phyloP scores from a whole-genome alignment of 1,140 invertebrate species.

The Halesus radiatus region DNA sequence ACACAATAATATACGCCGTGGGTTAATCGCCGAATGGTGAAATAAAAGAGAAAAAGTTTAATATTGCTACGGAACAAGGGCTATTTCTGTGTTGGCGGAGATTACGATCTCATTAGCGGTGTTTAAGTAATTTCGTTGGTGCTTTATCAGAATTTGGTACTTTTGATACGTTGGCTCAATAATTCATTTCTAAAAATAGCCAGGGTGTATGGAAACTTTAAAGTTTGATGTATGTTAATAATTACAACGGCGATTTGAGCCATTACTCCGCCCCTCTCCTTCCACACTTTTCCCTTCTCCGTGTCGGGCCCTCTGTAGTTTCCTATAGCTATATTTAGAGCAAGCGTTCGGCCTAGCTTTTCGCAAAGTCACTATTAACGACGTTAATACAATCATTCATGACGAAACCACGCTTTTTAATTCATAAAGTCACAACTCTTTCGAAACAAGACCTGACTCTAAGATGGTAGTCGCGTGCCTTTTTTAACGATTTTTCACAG shows the following conservation, averaged over 20 bases:
- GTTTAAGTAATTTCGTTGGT: slow-evolving; percentile 13
- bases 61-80: neutral
- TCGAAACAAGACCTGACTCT: too few relatives aligned
- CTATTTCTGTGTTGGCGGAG: slow-evolving; percentile 3
- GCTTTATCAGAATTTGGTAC: slow-evolving; percentile 11
- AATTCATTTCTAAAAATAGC: slow-evolving; percentile 31
- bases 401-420: too few relatives aligned
- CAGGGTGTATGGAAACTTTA: slow-evolving; percentile 12
- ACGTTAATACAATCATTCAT: too few relatives aligned
- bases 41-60: neutral
- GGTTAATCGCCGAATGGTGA: neutral
- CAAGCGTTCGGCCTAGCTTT: too few relatives aligned
- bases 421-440: too few relatives aligned
- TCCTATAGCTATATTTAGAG: too few relatives aligned
- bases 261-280: too few relatives aligned
- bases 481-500: too few relatives aligned
- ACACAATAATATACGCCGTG: neutral
- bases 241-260: neutral
- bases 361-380: too few relatives aligned
- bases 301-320: neutral
- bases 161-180: neutral
- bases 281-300: too few relatives aligned
- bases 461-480: too few relatives aligned
- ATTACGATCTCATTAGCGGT: slow-evolving; percentile 18
- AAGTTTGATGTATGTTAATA: slow-evolving; percentile 21